Percentiles rank a stretch among this genome's conserved stretches.
Conservation (phyloP, 2,113 vertebrate genomes). For the Callipepla squamata region DNA sequence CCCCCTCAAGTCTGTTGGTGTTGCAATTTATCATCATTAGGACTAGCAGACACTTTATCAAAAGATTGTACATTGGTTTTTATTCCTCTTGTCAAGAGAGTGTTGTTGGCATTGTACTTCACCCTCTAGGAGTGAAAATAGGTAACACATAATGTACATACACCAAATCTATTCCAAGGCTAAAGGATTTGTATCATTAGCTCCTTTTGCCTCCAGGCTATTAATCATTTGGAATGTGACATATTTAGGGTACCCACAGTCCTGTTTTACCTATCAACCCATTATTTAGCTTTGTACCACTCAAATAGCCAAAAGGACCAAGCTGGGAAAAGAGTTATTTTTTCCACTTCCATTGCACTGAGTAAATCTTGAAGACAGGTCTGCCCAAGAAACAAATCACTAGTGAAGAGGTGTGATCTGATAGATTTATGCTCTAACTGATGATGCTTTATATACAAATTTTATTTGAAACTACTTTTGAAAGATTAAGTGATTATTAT, state of each 20-base stretch:
- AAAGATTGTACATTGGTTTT: background rate
- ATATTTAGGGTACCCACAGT: background rate
- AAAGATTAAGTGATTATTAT: background rate
- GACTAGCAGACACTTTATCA: background rate
- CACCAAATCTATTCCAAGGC: background rate
- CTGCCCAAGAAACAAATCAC: background rate
- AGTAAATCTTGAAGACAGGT: background rate
- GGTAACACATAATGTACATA: background rate
- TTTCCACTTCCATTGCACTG: background rate
- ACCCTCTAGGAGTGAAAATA: background rate
- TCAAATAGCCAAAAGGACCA: background rate
- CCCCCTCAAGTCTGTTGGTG: background rate
- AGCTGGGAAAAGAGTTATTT: background rate
- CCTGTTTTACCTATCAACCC: background rate
- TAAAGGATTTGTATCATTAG: background rate
- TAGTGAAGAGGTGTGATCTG: background rate
- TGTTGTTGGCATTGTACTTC: background rate
- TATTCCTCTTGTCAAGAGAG: background rate
- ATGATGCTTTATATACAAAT: background rate
- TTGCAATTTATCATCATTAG: background rate
- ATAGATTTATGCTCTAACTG: background rate
- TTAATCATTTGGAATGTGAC: background rate
- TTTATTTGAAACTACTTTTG: background rate
- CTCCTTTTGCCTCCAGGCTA: background rate
- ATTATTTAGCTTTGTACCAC: background rate